Evolutionary conservation across 2,797 vertebrate species (phyloP).

Genomic region (Hypotaenidia philippensis): DNA sequence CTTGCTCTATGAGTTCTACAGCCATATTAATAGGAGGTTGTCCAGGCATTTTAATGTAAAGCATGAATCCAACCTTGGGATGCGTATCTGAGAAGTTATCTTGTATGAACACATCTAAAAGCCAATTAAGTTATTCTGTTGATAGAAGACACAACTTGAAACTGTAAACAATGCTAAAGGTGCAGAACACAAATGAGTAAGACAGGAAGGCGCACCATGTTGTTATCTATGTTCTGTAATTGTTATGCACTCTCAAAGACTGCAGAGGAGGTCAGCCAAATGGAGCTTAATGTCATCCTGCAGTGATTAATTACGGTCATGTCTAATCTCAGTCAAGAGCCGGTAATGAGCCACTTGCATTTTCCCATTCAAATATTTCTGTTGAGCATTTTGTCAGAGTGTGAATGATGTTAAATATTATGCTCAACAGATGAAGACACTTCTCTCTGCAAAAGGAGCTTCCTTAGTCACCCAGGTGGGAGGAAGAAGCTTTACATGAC

Average conservation of each 20-base stretch:
- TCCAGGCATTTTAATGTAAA: neutral
- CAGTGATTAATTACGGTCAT: neutral
- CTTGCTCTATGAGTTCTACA: neutral
- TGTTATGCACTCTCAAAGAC: neutral
- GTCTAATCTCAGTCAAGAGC: neutral
- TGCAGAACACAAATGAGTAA: neutral
- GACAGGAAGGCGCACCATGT: neutral
- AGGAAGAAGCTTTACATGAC: neutral
- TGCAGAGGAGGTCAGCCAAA: neutral
- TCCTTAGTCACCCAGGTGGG: neutral
- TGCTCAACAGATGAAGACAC: neutral
- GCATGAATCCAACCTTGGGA: neutral
- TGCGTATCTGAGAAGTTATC: neutral
- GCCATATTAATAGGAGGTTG: neutral
- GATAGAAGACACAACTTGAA: neutral
- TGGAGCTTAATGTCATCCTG: neutral
- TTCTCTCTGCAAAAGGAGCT: neutral
- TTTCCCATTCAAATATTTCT: conserved; percentile 23
- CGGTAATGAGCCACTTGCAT: neutral
- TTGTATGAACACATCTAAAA: neutral
- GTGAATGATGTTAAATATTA: neutral
- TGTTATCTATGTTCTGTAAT: neutral
- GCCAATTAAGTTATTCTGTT: neutral
- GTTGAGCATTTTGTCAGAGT: neutral
- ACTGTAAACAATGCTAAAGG: neutral